Base-by-base conservation (phyloP, 2,888 invertebrate species). In the Dyspetes luteomarginatus region DNA sequence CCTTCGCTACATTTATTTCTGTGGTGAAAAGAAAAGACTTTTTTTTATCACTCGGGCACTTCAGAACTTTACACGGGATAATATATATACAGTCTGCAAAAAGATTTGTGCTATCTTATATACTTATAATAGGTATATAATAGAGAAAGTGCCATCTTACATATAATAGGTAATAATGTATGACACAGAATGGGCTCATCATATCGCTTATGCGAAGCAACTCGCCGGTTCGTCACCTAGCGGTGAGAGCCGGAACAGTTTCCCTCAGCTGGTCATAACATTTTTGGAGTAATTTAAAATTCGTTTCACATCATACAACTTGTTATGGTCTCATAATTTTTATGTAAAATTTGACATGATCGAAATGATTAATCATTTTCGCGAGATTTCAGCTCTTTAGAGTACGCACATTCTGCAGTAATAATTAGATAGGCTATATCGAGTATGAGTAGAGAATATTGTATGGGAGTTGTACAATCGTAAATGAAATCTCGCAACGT, bases 401-500 rank as follows among this genome's bases (percentile, higher is more conserved):
- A 15, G 7, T 7, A 12, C 52, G 36, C n/a, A 45, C 19, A 12
- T 28, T 55, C n/a, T 24, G n/a, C 69, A n/a, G 24, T n/a, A n/a
- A 7, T n/a, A 58, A 58, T 72, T 72, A 36, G 24, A 60, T 43
- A 50, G 15, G 41, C 60, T 15, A 36, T 36, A 28, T 12, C 50
- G n/a, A 36, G n/a, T 41, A 12, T n/a, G n/a, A n/a, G 41, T 19
- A 19, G 5, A 19, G 26, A 36, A 73, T 52, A 48, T 41, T 43
- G 26, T 24, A 50, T 52, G 19, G 30, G 19, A 26, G 36, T 73
- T 43, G 26, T 26, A 26, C 52, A 64, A 73, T 73, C 72, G 17
- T 28, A 28, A 64, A 62, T 64, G 72, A 73, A 73, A 64, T 64
- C 62, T 73, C 62, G 15, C 28, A 60, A 19, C 43, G 41, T 15